Base-by-base conservation (phyloP, 2,113 vertebrate genomes). In the Psittacula cyanocephala region DNA sequence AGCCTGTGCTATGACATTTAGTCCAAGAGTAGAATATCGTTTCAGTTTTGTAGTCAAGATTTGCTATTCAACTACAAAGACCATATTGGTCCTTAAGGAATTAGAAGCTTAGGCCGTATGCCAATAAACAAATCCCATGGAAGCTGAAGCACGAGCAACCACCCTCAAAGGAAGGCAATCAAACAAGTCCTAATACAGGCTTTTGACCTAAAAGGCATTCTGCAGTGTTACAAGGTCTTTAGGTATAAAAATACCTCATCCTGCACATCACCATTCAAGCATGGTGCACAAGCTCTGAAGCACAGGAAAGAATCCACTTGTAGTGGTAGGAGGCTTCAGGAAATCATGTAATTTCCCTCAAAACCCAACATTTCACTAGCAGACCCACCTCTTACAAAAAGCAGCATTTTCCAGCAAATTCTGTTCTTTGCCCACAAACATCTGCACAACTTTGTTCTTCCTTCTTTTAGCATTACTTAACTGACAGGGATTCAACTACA, bases 91-190 rank as follows among this genome's bases (percentile, higher is more conserved):
- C 70, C 57, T 72, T 83, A 82, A 53, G n/a, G 33, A 91, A 90
- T 77, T 39, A 86, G 27, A 88, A 80, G 55, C 59, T 77, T 63
- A 71, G 70, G 86, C 65, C 18, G 2, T 9, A 62, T 35, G 71
- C 89, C 89, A 96, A 64, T 64, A 93, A 89, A 77, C 50, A 93
- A 90, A 93, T 60, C 49, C 76, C 55, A 33, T 39, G 59, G 64
- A 96, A 96, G 90, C 76, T 77, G 74, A 91, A 94, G 89, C 89
- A 94, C 0, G 4, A 94, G 81, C 75, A 91, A 33, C 12, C 46
- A 81, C 29, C 43, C 53, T 46, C 70, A 25, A 5, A 68, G 22
- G 50, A 62, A 37, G 25, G 19, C 49, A 62, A 62, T 22, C 53
- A 77, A 85, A 37, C n/a, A 22, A 70, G 31, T 10, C 41, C 27